Evolutionary conservation across 2,888 invertebrate genomes (phyloP).

Genomic region (Acrobeloides nanus): DNA sequence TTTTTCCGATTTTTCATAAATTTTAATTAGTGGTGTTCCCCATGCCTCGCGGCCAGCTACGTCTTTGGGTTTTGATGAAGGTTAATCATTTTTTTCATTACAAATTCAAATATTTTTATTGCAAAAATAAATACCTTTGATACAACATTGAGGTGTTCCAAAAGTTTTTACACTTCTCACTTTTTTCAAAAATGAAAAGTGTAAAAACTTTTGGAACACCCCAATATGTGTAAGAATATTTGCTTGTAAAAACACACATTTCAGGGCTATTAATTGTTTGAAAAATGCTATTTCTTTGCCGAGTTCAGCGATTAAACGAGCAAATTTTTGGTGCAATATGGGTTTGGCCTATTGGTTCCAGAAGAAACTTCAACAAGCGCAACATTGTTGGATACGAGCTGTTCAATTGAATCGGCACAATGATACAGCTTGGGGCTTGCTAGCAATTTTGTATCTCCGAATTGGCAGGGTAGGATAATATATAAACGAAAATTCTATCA

Average conservation of each 20-base stretch:
- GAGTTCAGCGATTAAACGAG: slow-evolving; percentile 7
- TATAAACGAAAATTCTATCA: neutral
- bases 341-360: slow-evolving; percentile 11
- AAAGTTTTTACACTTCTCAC: too few species aligned
- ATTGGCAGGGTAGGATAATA: slow-evolving; percentile 7
- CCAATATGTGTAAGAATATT: too few species aligned
- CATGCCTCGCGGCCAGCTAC: too few species aligned
- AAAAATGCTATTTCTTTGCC: slow-evolving; percentile 10
- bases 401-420: slow-evolving; percentile 20
- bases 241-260: slow-evolving; percentile 4
- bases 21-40: too few species aligned
- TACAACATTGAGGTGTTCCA: too few species aligned
- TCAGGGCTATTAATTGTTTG: slow-evolving; percentile 13
- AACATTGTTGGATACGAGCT: slow-evolving; percentile 23
- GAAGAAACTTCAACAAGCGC: slow-evolving; percentile 8
- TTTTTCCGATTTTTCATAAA: too few species aligned
- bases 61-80: too few species aligned
- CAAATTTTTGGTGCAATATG: slow-evolving; percentile 12
- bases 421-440: slow-evolving; percentile 17
- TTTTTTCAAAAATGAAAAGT: too few species aligned
- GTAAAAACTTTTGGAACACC: too few species aligned
- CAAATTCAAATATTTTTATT: too few species aligned
- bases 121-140: too few species aligned
- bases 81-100: too few species aligned
- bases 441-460: slow-evolving; percentile 18